Percentiles rank a stretch among this genome's conserved stretches.
These are phyloP conservation scores for Ceyx melanurus DNA, from an alignment of 2,113 vertebrate genomes.

Conservation along the genomic window DNA sequence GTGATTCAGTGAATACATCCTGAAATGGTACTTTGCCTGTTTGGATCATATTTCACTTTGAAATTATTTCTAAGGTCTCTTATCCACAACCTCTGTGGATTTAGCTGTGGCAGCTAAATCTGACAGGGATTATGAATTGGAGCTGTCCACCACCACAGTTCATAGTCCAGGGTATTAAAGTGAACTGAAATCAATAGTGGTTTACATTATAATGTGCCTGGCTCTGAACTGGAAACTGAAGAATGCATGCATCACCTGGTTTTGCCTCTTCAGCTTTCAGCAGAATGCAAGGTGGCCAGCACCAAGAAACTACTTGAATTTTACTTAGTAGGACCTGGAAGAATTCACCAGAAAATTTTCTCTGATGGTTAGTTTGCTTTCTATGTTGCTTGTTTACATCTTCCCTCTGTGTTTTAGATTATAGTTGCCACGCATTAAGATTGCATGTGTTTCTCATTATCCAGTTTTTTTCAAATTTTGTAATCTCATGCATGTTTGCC, in stretches of 20 bases:
- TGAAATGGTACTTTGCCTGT: background rate
- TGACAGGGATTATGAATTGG: slow-evolving; percentile 39
- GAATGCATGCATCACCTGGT: background rate
- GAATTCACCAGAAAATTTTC: background rate
- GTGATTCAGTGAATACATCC: background rate
- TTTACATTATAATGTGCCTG: slow-evolving; percentile 46
- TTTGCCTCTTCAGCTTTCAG: background rate
- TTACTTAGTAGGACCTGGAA: background rate
- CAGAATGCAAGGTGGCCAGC: background rate
- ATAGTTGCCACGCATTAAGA: background rate
- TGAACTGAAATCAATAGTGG: slow-evolving; percentile 64
- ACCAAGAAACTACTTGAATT: background rate
- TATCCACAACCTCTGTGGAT: background rate
- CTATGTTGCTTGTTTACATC: background rate
- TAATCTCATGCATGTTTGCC: background rate
- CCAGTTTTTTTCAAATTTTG: background rate
- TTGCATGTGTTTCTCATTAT: background rate
- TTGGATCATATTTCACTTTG: background rate
- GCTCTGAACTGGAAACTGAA: slow-evolving; percentile 16
- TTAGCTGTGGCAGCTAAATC: slow-evolving; percentile 40
- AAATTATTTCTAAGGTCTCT: slow-evolving; percentile 12
- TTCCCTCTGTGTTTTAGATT: background rate
- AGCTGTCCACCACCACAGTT: slow-evolving; percentile 40
- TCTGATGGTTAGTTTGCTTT: background rate
- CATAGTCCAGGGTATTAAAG: slow-evolving; percentile 42